Conservation (phyloP, 2,888 invertebrate species). For the Pocota personata region DNA sequence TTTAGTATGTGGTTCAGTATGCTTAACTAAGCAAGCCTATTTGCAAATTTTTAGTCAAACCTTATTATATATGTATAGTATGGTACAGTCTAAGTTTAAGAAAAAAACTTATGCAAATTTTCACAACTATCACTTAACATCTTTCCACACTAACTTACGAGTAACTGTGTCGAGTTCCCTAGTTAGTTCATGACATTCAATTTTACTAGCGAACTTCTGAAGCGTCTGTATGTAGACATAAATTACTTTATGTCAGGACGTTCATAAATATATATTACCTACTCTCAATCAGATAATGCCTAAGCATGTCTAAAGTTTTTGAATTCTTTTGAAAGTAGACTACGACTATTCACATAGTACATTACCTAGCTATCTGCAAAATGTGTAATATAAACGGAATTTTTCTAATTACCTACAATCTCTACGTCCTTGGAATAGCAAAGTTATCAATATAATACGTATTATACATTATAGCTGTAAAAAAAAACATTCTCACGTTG, state of each 20-base stretch:
- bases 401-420: background rate
- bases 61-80: no score
- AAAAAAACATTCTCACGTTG: background rate
- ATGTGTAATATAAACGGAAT: background rate
- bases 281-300: background rate
- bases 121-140: no score
- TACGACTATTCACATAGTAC: background rate
- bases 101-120: no score
- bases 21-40: no score
- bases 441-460: background rate
- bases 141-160: no score
- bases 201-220: no score
- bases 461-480: background rate
- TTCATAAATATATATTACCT: background rate
- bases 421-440: conserved; percentile 2
- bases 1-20: no score
- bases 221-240: background rate
- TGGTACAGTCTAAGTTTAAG: no score
- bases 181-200: background rate
- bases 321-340: background rate
- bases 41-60: no score
- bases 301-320: background rate
- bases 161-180: background rate
- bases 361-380: background rate
- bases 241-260: background rate